Evolutionary conservation across 1,140 invertebrate species (phyloP), one percentile per base, ranked within the genome.

Genomic region (Heliconius hermathena): DNA sequence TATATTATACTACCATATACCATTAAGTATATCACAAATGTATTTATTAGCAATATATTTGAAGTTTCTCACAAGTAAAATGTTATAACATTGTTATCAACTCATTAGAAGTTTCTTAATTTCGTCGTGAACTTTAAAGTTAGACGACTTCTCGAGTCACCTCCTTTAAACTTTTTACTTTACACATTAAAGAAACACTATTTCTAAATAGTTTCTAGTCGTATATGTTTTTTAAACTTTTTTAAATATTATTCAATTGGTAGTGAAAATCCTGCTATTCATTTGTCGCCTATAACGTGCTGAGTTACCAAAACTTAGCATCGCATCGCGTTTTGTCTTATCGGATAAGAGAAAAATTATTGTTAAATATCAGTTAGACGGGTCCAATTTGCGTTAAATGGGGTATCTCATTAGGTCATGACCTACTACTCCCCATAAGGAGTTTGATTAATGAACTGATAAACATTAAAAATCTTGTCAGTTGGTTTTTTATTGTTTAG

Each of bases 71-170:
- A 66, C 4, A 29, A 66, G 60, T 66, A 66, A 72, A 72, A 38
- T 41, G 5, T 72, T 38, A 72, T 72, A 72, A 72, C 33, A 79
- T 70, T 79, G 73, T 74, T 77, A 79, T 74, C 54, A 79, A 74
- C 77, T 79, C 41, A 71, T 60, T 60, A 74, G 46, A 79, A 71
- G 71, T 74, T 79, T 29, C 73, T 74, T 74, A 73, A 79, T 79
- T 79, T 79, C 73, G 54, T 79, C 73, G 36, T 73, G 73, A 79
- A 79, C 73, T 79, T 79, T 79, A 79, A 79, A 79, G 72, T 79
- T 38, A 74, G 73, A 79, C 77, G 60, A 74, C 73, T 78, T 54
- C 41, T 46, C 13, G 41, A 46, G 41, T 46, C 41, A 8, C 29
- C 16, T 36, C 1, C 4, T 71, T 33, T n/a, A 18, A 38, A 72